phyloP scores from a whole-genome alignment of 2,888 invertebrate species.

The Resseliella maxima region DNA sequence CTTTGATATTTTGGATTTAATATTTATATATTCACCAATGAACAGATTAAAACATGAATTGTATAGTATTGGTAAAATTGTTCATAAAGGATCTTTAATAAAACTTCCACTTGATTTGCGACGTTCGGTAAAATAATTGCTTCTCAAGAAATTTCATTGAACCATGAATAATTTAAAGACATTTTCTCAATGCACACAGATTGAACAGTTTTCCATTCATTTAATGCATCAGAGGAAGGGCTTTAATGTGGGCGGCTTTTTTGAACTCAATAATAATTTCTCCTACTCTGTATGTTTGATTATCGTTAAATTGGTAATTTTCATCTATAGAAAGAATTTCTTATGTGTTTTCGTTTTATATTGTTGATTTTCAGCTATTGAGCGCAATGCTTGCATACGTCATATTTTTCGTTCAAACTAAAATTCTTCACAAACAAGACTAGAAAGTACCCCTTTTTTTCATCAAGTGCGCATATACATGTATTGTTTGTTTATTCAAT shows the following conservation, averaged over 20 bases:
- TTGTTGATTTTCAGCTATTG: neutral
- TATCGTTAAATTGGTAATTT: too few relatives aligned
- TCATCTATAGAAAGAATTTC: neutral
- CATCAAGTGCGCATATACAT: too few relatives aligned
- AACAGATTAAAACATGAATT: neutral
- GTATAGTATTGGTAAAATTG: neutral
- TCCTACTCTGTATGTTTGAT: neutral
- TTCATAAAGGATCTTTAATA: neutral
- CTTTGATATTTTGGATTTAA: neutral
- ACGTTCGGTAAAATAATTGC: neutral
- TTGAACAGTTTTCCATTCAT: neutral
- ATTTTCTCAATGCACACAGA: neutral
- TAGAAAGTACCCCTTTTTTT: neutral
- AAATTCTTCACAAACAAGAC: neutral
- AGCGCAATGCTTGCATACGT: neutral
- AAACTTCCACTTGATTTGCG: neutral
- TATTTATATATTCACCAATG: neutral
- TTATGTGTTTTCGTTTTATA: neutral
- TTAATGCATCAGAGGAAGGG: neutral
- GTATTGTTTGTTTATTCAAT: too few relatives aligned
- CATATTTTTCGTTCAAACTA: neutral
- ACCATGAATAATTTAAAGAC: neutral
- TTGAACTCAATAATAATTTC: conserved; percentile 5
- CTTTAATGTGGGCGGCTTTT: neutral
- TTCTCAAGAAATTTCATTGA: neutral